phyloP scores from a whole-genome alignment of 2,113 vertebrate genomes.

The Oceanodroma tethys region DNA sequence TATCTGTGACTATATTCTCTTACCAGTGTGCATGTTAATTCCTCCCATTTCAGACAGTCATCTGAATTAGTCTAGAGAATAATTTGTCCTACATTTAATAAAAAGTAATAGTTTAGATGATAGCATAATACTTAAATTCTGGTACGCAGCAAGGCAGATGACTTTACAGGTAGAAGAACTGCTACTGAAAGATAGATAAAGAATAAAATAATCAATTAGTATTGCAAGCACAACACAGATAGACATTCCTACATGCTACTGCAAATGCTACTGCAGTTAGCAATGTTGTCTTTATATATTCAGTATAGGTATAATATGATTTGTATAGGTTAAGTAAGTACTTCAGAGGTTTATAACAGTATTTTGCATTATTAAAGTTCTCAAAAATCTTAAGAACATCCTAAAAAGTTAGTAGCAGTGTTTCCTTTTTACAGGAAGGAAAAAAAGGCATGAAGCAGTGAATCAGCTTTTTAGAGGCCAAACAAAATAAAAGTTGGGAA shows the following conservation, averaged over 20 bases:
- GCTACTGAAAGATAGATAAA: background rate
- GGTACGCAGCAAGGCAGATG: background rate
- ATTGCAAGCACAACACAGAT: background rate
- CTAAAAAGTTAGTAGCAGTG: background rate
- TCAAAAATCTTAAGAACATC: background rate
- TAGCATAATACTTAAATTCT: background rate
- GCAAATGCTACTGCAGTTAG: background rate
- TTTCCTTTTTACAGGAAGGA: background rate
- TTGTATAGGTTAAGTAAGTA: background rate
- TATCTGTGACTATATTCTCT: background rate
- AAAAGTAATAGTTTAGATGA: background rate
- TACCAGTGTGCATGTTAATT: background rate
- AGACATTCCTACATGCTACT: background rate
- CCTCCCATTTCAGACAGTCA: background rate
- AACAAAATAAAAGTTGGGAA: background rate
- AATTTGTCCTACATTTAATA: background rate
- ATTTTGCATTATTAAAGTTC: background rate
- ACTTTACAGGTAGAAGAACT: background rate
- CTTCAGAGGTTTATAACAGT: background rate
- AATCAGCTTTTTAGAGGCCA: background rate
- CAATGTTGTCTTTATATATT: background rate
- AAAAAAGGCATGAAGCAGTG: background rate
- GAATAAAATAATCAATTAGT: background rate
- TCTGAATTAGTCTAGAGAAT: background rate
- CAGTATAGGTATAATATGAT: background rate